Evolutionary conservation across 2,113 vertebrate genomes (phyloP).

Genomic region (Talpa occidentalis): DNA sequence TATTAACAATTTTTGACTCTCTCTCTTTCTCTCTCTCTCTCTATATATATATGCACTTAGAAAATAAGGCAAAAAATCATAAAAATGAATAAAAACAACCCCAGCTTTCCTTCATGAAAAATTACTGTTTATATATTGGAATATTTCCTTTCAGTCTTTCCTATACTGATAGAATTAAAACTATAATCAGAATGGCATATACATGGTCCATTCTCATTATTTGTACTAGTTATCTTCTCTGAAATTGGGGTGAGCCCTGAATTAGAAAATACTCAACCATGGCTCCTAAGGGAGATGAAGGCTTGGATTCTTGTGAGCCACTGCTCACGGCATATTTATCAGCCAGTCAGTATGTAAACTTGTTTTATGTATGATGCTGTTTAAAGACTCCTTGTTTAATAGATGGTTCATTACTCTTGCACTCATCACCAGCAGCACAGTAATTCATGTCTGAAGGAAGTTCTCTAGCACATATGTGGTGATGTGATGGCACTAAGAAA

Average conservation of each 20-base stretch:
- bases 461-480: neutral
- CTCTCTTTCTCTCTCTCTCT: too few species aligned
- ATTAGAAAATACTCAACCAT: neutral
- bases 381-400: neutral
- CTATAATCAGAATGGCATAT: neutral
- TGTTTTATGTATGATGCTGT: neutral
- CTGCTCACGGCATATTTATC: neutral
- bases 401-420: neutral
- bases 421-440: neutral
- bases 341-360: neutral
- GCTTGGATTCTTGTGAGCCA: neutral
- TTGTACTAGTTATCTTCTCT: neutral
- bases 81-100: neutral
- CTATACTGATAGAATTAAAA: conserved; percentile 15
- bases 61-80: neutral
- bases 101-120: neutral
- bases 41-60: neutral
- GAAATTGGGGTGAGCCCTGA: neutral
- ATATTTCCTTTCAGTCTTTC: neutral
- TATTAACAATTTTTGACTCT: neutral
- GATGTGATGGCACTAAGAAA: neutral
- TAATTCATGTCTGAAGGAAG: neutral
- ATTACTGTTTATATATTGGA: neutral
- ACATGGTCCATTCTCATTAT: neutral
- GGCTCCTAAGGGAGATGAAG: neutral